Evolutionary conservation across 2,888 invertebrate species (phyloP), one percentile per base, ranked within the genome.

Genomic region (Stegana nigrithorax): DNA sequence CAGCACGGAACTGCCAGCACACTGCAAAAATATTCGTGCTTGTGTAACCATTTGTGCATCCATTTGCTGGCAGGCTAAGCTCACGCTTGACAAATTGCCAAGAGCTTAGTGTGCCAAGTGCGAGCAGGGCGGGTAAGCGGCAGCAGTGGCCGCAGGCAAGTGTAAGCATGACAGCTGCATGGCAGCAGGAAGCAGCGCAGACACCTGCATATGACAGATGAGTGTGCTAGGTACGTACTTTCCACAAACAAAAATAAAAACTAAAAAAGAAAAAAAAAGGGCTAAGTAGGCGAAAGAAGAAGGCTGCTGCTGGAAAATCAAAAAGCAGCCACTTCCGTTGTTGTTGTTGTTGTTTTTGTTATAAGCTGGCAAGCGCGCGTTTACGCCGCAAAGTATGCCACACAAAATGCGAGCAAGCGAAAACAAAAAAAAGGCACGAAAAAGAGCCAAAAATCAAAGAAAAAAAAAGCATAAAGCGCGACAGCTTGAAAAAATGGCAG

Each of bases 61-160:
- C n/a, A n/a, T n/a, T 5, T 55, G 19, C 36, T 55, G 53, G 36
- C 53, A 55, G 32, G 14, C 32, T 55, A 55, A 55, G 53, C 53
- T 32, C 21, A 55, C 32, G 53, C 53, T 55, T 55, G 53, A 55
- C 53, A 55, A 55, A 55, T 55, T 55, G 53, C 53, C 53, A 55
- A 36, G 21, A 21, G 53, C 53, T 55, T 21, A 19, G 53, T 32
- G 36, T 36, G 36, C 21, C 21, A 39, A 39, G 29, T 27, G 0
- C 12, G n/a, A n/a, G 14, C 5, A 27, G 26, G 27, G 14, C 10
- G 7, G 8, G 2, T 14, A 51, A 51, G 17, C 14, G n/a, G 27
- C 51, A 51, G 36, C 32, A n/a, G 39, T 3, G 2, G 14, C 12
- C 4, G 12, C 3, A 36, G 36, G 32, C 6, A 39, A 39, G 14